Percentiles rank a stretch among this genome's conserved stretches.
Conservation (phyloP, 2,113 vertebrate genomes). For the Passer montanus region DNA sequence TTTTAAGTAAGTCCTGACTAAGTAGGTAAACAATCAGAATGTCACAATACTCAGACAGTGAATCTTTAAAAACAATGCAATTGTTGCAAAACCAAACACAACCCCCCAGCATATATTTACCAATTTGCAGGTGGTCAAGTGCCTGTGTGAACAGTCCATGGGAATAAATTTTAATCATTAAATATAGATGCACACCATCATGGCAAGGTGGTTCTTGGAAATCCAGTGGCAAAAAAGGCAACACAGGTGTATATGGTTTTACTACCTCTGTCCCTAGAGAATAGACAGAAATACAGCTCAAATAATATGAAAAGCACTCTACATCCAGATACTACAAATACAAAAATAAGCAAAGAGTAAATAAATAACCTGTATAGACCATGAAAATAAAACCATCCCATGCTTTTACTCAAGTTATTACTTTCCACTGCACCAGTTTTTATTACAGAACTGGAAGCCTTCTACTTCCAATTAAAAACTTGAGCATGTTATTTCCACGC, state of each 20-base stretch:
- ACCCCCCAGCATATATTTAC: constrained; percentile 61
- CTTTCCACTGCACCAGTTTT: not conserved
- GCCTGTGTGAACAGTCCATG: constrained; percentile 84
- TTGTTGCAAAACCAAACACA: not conserved
- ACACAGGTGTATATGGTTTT: constrained; percentile 92
- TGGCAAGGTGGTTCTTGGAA: constrained; percentile 51
- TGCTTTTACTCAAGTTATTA: not conserved
- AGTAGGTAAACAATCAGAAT: not conserved
- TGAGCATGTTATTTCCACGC: not conserved
- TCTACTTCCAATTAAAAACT: not conserved
- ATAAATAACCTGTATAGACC: not conserved
- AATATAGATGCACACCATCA: constrained; percentile 76
- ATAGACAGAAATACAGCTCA: not conserved
- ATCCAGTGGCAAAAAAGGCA: constrained; percentile 72
- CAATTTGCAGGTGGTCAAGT: constrained; percentile 81
- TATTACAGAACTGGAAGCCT: not conserved
- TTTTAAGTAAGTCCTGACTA: accelerated
- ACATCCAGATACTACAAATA: not conserved
- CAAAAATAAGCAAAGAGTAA: not conserved
- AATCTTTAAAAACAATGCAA: not conserved
- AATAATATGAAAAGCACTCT: not conserved
- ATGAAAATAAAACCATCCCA: not conserved
- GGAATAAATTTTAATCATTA: constrained; percentile 95
- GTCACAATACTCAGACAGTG: not conserved
- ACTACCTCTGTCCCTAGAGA: constrained; percentile 84